phyloP scores from a whole-genome alignment of 1,140 invertebrate species.

The Amyelois transitella region DNA sequence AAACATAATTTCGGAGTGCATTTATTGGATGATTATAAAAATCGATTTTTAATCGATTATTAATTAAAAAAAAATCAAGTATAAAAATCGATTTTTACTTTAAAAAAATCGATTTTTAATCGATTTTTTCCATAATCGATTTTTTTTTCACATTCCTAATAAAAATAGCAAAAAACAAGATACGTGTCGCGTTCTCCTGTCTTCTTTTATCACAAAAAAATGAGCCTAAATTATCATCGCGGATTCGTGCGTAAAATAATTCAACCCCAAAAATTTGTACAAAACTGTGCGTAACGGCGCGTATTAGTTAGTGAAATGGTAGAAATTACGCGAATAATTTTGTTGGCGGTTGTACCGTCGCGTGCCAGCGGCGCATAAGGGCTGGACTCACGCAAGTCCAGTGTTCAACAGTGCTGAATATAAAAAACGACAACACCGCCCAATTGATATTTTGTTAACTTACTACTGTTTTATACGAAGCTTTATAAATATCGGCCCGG shows the following conservation, averaged over 20 bases:
- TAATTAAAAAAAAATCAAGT: too few relatives aligned
- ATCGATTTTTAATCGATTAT: too few relatives aligned
- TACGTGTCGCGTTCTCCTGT: not conserved
- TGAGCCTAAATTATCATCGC: not conserved
- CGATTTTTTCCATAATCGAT: too few relatives aligned
- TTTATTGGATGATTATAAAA: too few relatives aligned
- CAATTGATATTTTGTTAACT: conserved; percentile 59
- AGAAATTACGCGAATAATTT: conserved; percentile 34
- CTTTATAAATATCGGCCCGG: conserved; percentile 23
- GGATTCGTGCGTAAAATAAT: not conserved
- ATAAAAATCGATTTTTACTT: too few relatives aligned
- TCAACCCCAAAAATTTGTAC: not conserved
- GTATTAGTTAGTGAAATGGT: conserved; percentile 10
- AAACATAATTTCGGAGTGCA: too few relatives aligned
- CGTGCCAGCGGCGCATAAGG: conserved; percentile 53
- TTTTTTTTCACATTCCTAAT: too few relatives aligned
- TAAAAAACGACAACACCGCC: conserved; percentile 54
- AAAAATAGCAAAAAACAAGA: too few relatives aligned
- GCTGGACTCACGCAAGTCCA: conserved; percentile 45
- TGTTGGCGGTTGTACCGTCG: conserved; percentile 34
- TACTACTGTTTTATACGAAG: conserved; percentile 47
- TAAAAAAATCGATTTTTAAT: too few relatives aligned
- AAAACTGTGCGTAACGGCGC: not conserved
- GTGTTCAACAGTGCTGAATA: conserved; percentile 52
- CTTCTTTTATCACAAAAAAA: not conserved